phyloP scores from a whole-genome alignment of 2,113 vertebrate species.

The Erythrocercus mccallii region DNA sequence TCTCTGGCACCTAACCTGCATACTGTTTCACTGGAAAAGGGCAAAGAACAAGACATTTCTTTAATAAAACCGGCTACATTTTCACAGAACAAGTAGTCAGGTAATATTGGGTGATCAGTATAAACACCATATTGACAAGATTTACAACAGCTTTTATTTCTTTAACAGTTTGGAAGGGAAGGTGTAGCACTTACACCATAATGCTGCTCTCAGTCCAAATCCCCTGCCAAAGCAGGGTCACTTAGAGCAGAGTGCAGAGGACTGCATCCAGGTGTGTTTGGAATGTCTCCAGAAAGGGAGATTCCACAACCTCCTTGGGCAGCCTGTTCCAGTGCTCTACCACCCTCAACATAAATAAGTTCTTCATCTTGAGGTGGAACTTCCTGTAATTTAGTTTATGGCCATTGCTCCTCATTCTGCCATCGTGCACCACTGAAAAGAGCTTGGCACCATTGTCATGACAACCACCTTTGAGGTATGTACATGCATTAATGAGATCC shows the following conservation, averaged over 20 bases:
- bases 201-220: neutral
- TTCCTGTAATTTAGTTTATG: neutral
- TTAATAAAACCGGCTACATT: neutral
- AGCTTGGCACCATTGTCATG: neutral
- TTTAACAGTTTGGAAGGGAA: neutral
- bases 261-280: neutral
- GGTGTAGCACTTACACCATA: neutral
- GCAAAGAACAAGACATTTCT: neutral
- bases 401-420: neutral
- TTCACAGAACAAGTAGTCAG: neutral
- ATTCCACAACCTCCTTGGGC: neutral
- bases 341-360: neutral
- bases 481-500: neutral
- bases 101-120: neutral
- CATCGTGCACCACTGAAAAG: neutral
- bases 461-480: neutral
- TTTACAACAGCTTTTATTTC: neutral
- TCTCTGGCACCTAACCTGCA: neutral
- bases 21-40: neutral
- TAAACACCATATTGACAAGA: neutral
- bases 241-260: neutral
- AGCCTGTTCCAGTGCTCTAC: neutral
- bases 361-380: neutral
- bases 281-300: neutral
- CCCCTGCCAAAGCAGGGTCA: neutral